Base-by-base conservation (phyloP, 2,797 vertebrate genomes). In the Columba guinea region DNA sequence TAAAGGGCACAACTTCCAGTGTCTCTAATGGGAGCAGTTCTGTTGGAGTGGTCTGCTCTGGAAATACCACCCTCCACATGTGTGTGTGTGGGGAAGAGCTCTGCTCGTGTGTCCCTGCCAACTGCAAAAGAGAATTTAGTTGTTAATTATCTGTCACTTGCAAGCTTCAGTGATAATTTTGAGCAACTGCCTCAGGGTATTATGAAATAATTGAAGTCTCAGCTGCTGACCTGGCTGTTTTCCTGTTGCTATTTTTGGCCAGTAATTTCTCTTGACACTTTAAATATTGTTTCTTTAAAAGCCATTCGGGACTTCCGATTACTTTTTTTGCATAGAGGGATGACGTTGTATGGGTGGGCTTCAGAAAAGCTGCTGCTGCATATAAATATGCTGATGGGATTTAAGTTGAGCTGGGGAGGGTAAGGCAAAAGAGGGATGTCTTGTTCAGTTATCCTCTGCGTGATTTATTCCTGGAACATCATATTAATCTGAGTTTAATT, bases 81-180 rank as follows among this genome's bases (percentile, higher is more conserved):
- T 70, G 6, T 65, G 21, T 1, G 9, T 53, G 22, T 18, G 35
- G 62, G 35, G 35, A 44, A 30, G 26, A 89, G 52, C 53, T 49
- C n/a, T 86, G 30, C 69, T 39, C 1, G 1, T 55, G 49, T 71
- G 71, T 65, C 62, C 35, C 65, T 7, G 19, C 65, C 85, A 95
- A 35, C 63, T 73, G 75, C 55, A 82, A 56, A 77, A 77, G 70
- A 59, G 35, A 91, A 86, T 94, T 76, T 82, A 94, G 37, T 81
- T 89, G 80, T 93, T 96, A 94, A 94, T 92, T 88, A 91, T 69
- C 44, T 94, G 85, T 95, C 91, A 90, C 73, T 95, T 88, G 59
- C 39, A 91, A 91, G 77, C 89, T 90, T 76, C 76, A 76, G 74
- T 90, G 84, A 63, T 89, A 74, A 92, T 94, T 94, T 22, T 84